Evolutionary conservation across 2,797 vertebrate genomes (phyloP), one percentile per base, ranked within the genome.

Genomic region (Sebastiscus albofasciatus): DNA sequence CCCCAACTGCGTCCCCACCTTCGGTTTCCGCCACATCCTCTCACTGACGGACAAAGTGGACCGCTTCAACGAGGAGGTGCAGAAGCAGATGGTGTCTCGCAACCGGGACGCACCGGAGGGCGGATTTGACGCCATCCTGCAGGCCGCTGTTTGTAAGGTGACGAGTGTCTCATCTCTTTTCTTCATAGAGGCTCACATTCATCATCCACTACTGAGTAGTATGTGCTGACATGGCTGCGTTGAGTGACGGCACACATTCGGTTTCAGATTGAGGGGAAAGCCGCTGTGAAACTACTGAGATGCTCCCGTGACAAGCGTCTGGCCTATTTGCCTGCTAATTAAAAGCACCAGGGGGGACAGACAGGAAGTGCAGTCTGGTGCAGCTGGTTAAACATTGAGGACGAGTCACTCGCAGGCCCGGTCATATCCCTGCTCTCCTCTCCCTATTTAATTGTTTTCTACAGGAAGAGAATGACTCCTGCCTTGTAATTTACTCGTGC

Each of bases 81-180:
- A 95, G 91, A 99, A 98, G 68, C 98, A 99, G 95, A 96, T 97
- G 89, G 98, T 99, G 22, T 99, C 99, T 6, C 96, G 98, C 61
- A 99, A 99, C 93, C 89, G 98, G 0, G 99, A 99, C 2, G 99
- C 98, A 0, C 98, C 99, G 0, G 99, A 99, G 89, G 99, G 99
- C 0, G 98, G 97, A 0, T 99, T 99, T 0, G 99, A 99, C 31
- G 98, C 99, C 2, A 96, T 99, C 58, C 93, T 99, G 82, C 99
- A 99, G 95, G 98, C 99, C 0, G 96, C 97, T 0, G 99, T 99
- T 60, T 99, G 99, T 92, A 97, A 98, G 97, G 99, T 99, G 92
- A 84, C 16, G 0, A 27, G 13, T 2, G 34, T 4, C 60, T 67
- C 11, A 1, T 4, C 6, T 6, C 8, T 74, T 5, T 36, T 14